phyloP scores from a whole-genome alignment of 1,140 invertebrate species.

The Tetragonula clypearis region DNA sequence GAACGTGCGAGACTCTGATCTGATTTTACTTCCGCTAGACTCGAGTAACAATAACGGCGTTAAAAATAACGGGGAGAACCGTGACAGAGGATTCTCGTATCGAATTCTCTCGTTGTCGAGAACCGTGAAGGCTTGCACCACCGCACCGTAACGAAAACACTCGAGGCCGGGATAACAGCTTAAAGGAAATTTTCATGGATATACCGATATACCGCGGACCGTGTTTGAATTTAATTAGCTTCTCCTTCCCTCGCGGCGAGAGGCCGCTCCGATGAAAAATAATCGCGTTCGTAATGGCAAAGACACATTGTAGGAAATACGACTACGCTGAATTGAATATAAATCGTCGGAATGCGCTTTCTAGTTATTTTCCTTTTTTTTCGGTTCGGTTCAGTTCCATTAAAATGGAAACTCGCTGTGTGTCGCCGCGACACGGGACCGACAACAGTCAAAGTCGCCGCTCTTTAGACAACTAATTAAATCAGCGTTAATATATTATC shows the following conservation, averaged over 20 bases:
- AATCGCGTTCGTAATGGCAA: no score
- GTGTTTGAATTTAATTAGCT: slow-evolving; percentile 1
- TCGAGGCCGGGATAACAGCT: neutral
- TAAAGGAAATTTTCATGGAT: neutral
- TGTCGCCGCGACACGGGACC: no score
- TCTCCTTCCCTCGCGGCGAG: no score
- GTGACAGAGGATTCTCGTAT: neutral
- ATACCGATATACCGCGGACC: neutral
- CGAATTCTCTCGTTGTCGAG: neutral
- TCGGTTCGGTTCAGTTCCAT: no score
- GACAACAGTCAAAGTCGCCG: neutral
- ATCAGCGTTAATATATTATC: slow-evolving; percentile 36
- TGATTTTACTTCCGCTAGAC: no score
- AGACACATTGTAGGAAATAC: neutral
- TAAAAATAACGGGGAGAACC: neutral
- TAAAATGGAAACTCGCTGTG: neutral
- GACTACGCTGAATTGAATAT: neutral
- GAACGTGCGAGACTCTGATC: no score
- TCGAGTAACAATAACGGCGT: neutral
- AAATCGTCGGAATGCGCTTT: neutral
- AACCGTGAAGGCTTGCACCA: neutral
- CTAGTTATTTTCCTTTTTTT: neutral
- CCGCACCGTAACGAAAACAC: neutral
- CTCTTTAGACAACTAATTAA: slow-evolving; percentile 1
- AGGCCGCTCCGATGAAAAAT: no score